These are phyloP conservation scores for Amiota mariae DNA, from an alignment of 2,888 invertebrate species.

Conservation along the genomic window DNA sequence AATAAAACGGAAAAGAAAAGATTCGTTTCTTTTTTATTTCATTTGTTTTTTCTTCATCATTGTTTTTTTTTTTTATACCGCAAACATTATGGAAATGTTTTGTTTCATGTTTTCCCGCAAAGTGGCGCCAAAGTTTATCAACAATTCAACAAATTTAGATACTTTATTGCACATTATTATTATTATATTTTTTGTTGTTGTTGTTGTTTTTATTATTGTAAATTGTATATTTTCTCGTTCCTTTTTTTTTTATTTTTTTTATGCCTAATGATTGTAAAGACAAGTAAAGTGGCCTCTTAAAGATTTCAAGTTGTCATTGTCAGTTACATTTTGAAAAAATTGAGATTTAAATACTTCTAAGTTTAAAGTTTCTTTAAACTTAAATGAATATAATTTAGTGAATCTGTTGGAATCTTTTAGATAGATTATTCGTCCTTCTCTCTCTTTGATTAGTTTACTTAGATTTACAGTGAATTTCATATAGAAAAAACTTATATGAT, in stretches of 20 bases:
- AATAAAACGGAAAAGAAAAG: not conserved
- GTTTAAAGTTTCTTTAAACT: too few relatives aligned
- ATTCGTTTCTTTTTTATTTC: not conserved
- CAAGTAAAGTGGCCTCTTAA: not conserved
- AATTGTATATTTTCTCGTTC: conserved; percentile 43
- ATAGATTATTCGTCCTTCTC: not conserved
- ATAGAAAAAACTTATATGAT: not conserved
- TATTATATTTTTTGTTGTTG: conserved; percentile 36
- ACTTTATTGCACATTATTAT: conserved; percentile 69
- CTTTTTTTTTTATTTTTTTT: not conserved
- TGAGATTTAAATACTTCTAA: too few relatives aligned
- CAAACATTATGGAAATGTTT: conserved; percentile 33
- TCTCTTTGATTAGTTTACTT: not conserved
- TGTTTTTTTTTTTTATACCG: conserved; percentile 21
- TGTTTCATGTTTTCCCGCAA: conserved; percentile 56
- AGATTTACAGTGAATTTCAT: not conserved
- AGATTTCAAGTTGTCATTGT: not conserved
- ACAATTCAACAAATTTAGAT: conserved; percentile 67
- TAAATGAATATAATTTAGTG: too few relatives aligned
- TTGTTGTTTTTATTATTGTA: conserved; percentile 49
- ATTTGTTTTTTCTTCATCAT: not conserved
- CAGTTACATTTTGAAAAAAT: too few relatives aligned
- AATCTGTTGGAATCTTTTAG: too few relatives aligned
- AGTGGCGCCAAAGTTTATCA: conserved; percentile 70
- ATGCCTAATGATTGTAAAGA: not conserved